Conservation (phyloP, 2,888 invertebrate species). For the Philereme transversata region DNA sequence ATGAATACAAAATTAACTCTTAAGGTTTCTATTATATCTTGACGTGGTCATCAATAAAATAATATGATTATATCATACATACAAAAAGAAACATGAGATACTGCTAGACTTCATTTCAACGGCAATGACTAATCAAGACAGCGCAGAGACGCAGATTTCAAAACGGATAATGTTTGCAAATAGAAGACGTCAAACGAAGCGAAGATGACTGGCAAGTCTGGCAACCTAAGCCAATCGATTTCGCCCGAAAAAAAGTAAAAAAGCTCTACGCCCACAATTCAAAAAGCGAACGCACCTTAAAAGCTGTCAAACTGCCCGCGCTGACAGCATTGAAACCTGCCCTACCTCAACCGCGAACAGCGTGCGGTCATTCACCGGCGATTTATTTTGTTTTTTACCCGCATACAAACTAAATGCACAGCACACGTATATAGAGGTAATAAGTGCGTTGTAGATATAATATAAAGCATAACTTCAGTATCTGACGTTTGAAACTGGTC, state of each 20-base stretch:
- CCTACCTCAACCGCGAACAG: slow-evolving; percentile 70
- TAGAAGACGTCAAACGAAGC: slow-evolving; percentile 39
- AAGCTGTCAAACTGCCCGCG: slow-evolving; percentile 79
- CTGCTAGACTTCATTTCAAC: slow-evolving; percentile 4
- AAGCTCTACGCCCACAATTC: slow-evolving; percentile 67
- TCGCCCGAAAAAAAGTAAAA: slow-evolving; percentile 52
- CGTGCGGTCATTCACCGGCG: slow-evolving; percentile 71
- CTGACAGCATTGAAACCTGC: slow-evolving; percentile 58
- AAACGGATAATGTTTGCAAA: slow-evolving; percentile 34
- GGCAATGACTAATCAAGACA: slow-evolving; percentile 44
- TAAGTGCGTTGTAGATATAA: slow-evolving; percentile 62
- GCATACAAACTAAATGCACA: slow-evolving; percentile 71
- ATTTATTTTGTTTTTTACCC: slow-evolving; percentile 80
- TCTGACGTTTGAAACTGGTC: slow-evolving; percentile 70
- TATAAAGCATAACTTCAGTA: slow-evolving; percentile 68
- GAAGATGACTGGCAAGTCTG: slow-evolving; percentile 46
- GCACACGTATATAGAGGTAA: slow-evolving; percentile 57
- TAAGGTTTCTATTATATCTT: slow-evolving; percentile 5
- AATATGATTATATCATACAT: slow-evolving; percentile 13
- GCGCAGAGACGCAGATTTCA: slow-evolving; percentile 33
- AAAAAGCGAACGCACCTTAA: slow-evolving; percentile 79
- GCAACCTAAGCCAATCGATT: slow-evolving; percentile 65
- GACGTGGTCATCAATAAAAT: slow-evolving; percentile 9
- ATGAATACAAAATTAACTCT: no score
- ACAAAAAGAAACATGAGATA: slow-evolving; percentile 15